These are phyloP conservation scores for Cebus imitator DNA, from an alignment of 2,113 vertebrate species.

Conservation along the genomic window DNA sequence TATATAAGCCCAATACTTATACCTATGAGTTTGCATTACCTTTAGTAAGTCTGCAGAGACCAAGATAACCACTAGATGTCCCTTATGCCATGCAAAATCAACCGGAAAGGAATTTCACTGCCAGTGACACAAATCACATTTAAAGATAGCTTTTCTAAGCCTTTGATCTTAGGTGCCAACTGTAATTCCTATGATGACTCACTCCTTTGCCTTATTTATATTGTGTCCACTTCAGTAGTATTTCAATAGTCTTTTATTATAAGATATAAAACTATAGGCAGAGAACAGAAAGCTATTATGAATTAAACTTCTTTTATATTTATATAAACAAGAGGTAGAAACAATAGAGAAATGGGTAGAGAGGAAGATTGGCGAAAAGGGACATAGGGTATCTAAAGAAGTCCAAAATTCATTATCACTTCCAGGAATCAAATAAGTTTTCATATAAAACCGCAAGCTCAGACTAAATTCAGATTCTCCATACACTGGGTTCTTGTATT, in stretches of 20 bases:
- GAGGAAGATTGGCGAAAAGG: background rate
- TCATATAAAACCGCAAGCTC: background rate
- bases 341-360: background rate
- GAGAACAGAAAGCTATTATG: background rate
- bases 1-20: background rate
- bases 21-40: background rate
- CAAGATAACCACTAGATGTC: conserved; percentile 59
- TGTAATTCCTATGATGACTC: conserved; percentile 27
- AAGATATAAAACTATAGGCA: conserved; percentile 21
- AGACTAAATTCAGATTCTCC: background rate
- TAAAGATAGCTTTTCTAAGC: conserved; percentile 18
- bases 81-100: conserved; percentile 27
- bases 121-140: conserved; percentile 40
- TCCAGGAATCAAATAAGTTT: background rate
- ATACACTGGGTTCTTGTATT: background rate
- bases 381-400: background rate
- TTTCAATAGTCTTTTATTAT: background rate
- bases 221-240: background rate
- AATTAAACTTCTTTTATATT: conserved; percentile 29
- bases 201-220: background rate
- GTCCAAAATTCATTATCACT: background rate
- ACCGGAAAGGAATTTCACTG: conserved; percentile 47
- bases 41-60: conserved; percentile 50
- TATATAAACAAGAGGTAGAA: conserved; percentile 8
- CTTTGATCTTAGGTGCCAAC: background rate